phyloP scores from a whole-genome alignment of 1,140 invertebrate genomes.

The Archivesica marissinica region DNA sequence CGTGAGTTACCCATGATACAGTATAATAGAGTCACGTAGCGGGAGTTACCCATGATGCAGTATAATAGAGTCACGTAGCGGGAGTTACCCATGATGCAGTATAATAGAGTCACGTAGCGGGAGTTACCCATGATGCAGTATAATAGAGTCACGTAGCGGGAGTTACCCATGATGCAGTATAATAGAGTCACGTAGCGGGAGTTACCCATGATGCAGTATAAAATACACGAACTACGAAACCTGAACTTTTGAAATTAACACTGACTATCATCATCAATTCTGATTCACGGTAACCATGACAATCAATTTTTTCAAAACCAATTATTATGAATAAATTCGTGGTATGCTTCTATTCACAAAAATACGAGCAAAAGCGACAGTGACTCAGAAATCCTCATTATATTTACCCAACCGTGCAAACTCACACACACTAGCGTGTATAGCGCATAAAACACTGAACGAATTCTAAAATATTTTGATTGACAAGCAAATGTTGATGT shows the following conservation, averaged over 20 bases:
- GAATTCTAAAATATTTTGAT: background rate
- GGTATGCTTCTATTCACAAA: constrained; percentile 16
- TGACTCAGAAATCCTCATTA: constrained; percentile 13
- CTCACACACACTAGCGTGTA: background rate
- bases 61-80: too few species aligned
- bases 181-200: too few species aligned
- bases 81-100: too few species aligned
- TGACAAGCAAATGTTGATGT: background rate
- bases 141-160: too few species aligned
- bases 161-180: too few species aligned
- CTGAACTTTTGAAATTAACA: background rate
- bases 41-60: too few species aligned
- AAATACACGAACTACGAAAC: too few species aligned
- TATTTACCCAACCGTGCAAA: constrained; percentile 32
- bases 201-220: too few species aligned
- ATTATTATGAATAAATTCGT: constrained; percentile 38
- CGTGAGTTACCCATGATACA: too few species aligned
- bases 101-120: too few species aligned
- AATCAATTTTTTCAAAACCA: constrained; percentile 10
- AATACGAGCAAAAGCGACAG: background rate
- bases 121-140: too few species aligned
- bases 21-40: too few species aligned
- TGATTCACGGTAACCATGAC: constrained; percentile 35
- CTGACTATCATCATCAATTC: constrained; percentile 1
- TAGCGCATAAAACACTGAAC: background rate